Base-by-base conservation (phyloP, 1,140 invertebrate species). In the Brachionus angularis region DNA sequence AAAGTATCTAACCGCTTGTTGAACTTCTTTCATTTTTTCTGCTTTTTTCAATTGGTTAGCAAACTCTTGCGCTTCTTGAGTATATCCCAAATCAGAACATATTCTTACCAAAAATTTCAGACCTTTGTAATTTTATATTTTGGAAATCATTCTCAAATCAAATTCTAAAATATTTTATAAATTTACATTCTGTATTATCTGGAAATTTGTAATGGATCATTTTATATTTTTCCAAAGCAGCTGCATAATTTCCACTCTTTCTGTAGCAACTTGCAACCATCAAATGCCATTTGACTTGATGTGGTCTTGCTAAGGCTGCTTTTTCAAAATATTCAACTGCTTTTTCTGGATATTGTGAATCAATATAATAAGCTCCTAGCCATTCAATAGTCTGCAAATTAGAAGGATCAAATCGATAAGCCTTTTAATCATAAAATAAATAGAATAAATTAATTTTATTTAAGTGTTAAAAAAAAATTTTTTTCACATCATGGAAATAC, bases 351-450 rank as follows among this genome's bases (percentile, higher is more conserved):
- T 89, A 86, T 82, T 93, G 89, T 76, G 91, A 86, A 76, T 93
- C 89, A 67, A 94, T 88, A 76, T 91, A 93, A 79, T 95, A 93
- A 0, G 89, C 89, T 46, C 80, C 81, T 27, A 96, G 84, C 87
- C 92, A 96, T 77, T 93, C 89, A 71, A 96, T 89, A 0, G 91
- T 90, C 69, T 88, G 86, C 47, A 94, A 86, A 81, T 91, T 90
- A 36, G 89, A 89, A 53, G 93, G 92, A 79, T 89, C 91, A 77
- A 90, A 89, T 74, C 91, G 86, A 80, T 89, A 91, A 4, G 91
- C 89, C 87, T 91, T 74, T 73, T 50, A 21, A 10, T 34, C 8
- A 3, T 50, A n/a, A 81, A 77, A 33, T 18, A 29, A 73, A 55
- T 71, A 25, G 52, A 58, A 72, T 53, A 72, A 71, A 72, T 33